Evolutionary conservation across 2,888 invertebrate species (phyloP), one percentile per base, ranked within the genome.

Genomic region (Sussaba pulchella): DNA sequence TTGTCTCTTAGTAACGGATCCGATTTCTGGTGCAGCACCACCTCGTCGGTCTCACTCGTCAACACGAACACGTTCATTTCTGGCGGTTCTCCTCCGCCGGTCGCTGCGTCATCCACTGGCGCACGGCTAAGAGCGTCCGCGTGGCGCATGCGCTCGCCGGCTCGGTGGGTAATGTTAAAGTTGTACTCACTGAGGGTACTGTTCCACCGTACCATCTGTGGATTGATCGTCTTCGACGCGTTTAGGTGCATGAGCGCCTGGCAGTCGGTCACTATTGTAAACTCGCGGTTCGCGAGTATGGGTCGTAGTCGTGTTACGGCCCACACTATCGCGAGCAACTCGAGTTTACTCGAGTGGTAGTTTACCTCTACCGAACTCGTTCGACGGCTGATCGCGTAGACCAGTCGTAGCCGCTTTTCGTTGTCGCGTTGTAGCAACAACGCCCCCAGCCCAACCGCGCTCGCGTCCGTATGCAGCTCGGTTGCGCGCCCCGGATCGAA

Each of bases 41-140:
- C n/a, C n/a, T n/a, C n/a, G n/a, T n/a, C n/a, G n/a, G n/a, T n/a
- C n/a, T n/a, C n/a, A n/a, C n/a, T n/a, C n/a, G n/a, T n/a, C 19
- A 83, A 39, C 8, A 61, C 50, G 57, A 50, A 83, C 6, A 59
- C 14, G 36, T 14, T 14, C 1, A 50, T 17, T 67, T 67, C 54
- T 2, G 39, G 36, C 2, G 14, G 10, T 36, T 69, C 69, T n/a
- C n/a, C 9, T 43, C 24, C 1, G n/a, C 14, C 2, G 39, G 19
- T 17, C 69, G 52, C 0, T 14, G 6, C 10, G 14, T 54, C 43
- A 14, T 54, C 19, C n/a, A 10, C 19, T 8, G 85, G 81, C 31
- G 84, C 84, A 74, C 86, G 57, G 31, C 83, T 82, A n/a, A 87
- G 45, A 2, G 82, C 74, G 67, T 87, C 86, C 1, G 85, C 86